A percentile compares a stretch with the other conserved stretches of the same genome.
These are phyloP conservation scores for Bombylius major DNA, from an alignment of 2,888 invertebrate genomes.

Conservation along the genomic window DNA sequence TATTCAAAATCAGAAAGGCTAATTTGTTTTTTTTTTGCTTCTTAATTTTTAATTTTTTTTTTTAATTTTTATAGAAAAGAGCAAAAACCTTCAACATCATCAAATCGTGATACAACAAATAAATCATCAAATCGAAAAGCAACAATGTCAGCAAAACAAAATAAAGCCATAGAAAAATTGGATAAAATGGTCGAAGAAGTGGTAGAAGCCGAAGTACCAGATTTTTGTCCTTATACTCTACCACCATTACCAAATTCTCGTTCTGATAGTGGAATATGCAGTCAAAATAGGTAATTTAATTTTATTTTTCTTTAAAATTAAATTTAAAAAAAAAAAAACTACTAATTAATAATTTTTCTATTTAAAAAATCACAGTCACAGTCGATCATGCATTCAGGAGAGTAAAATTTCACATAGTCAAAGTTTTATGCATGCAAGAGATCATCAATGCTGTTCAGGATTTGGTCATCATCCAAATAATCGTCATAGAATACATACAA, in stretches of 20 bases:
- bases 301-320: neutral
- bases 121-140: constrained; percentile 28
- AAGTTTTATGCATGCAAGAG: constrained; percentile 30
- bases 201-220: constrained; percentile 29
- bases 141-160: constrained; percentile 32
- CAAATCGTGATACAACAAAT: constrained; percentile 35
- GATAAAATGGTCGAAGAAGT: constrained; percentile 38
- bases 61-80: too few species aligned
- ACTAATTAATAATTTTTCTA: too few species aligned
- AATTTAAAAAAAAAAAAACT: neutral
- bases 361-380: constrained; percentile 17
- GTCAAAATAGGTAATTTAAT: constrained; percentile 19
- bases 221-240: constrained; percentile 24
- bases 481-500: constrained; percentile 29
- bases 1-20: too few species aligned
- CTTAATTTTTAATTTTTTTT: too few species aligned
- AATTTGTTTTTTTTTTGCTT: too few species aligned
- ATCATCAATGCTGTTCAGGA: constrained; percentile 34
- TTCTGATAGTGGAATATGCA: constrained; percentile 32
- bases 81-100: constrained; percentile 31
- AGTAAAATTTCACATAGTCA: constrained; percentile 31
- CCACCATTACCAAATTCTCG: constrained; percentile 29
- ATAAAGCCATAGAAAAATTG: constrained; percentile 34
- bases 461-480: constrained; percentile 26
- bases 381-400: constrained; percentile 18